Evolutionary conservation across 2,888 invertebrate species (phyloP), one percentile per base, ranked within the genome.

Genomic region (Melanargia galathea): DNA sequence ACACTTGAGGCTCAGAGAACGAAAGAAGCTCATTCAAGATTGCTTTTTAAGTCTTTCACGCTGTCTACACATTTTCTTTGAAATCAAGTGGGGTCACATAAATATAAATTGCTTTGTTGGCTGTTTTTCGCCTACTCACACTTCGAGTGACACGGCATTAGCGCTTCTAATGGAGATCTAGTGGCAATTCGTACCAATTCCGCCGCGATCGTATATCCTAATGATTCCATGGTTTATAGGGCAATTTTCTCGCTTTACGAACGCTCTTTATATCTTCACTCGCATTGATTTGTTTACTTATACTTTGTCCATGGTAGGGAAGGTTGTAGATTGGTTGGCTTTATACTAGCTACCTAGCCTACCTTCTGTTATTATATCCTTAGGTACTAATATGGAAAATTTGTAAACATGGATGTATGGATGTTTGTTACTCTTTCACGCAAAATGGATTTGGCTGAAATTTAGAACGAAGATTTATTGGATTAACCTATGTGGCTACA

Each of bases 181-280:
- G 63, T 58, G 48, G 64, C 58, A 22, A 62, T 58, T 61, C 24
- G 38, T 38, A 62, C 60, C 59, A 67, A 69, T 70, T 72, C 65
- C 63, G 68, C 62, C 61, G 43, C 64, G 70, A 67, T 70, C 71
- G 67, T 75, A 74, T 73, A 72, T 68, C 63, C 63, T 72, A 73
- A 76, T 74, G 68, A 74, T 71, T 65, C 62, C 56, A 59, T 71
- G 71, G 63, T 71, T 73, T 69, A 66, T 66, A 48, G 18, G 18
- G 61, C 57, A 66, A 67, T 72, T 70, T 60, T 56, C 16, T 54
- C 48, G 58, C 20, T 61, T 63, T 63, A 43, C 46, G 51, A 18
- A 49, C 11, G 18, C 33, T 33, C 51, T 33, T 70, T 70, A 66
- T 45, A 56, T 63, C 63, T 62, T 58, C 56, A 55, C 65, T 63